Evolutionary conservation across 2,888 invertebrate genomes (phyloP).

Genomic region (Limnephilus lunatus): DNA sequence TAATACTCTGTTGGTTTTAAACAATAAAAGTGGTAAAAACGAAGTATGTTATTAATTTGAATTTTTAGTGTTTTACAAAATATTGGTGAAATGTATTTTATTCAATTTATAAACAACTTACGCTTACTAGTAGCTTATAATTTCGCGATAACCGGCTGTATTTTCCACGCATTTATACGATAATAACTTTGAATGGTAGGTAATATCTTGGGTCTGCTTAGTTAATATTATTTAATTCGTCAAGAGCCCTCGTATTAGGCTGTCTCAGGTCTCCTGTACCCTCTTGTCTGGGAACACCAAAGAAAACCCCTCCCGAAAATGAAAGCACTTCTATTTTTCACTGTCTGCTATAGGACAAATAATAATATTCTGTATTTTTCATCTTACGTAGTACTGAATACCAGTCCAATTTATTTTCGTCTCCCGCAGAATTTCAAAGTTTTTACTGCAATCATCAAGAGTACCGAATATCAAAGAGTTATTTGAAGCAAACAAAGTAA

Average conservation of each 20-base stretch:
- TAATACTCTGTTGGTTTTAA: no score
- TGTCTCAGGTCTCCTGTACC: neutral
- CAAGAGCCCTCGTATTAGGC: neutral
- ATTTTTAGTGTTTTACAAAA: no score
- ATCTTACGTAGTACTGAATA: neutral
- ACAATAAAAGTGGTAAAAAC: no score
- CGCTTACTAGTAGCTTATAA: no score
- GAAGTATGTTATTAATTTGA: no score
- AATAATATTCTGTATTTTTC: neutral
- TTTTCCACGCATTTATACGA: no score
- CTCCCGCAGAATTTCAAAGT: neutral
- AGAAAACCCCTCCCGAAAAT: neutral
- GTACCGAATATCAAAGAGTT: slow-evolving; percentile 17
- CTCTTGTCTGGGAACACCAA: neutral
- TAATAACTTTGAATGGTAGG: neutral
- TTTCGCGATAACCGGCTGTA: no score
- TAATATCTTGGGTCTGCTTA: neutral
- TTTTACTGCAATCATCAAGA: slow-evolving; percentile 16
- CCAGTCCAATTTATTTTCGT: neutral
- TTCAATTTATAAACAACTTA: no score
- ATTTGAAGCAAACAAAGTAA: slow-evolving; percentile 34
- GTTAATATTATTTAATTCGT: neutral
- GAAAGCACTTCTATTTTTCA: neutral
- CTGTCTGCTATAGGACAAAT: neutral
- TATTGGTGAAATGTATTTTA: no score